Conservation (phyloP, 1,140 invertebrate genomes). For the Leptinotarsa defecta region DNA sequence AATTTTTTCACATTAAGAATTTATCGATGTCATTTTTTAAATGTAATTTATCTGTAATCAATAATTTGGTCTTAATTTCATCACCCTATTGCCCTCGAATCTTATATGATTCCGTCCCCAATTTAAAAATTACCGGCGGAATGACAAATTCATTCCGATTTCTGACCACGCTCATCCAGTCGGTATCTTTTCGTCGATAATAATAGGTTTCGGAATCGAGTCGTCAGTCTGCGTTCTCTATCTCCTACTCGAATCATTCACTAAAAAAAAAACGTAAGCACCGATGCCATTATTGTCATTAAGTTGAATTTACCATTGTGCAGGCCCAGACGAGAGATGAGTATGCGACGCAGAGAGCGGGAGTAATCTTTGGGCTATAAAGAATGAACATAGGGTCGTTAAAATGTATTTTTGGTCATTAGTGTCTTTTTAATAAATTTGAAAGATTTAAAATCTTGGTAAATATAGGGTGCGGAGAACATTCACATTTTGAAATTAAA, state of each 20-base stretch:
- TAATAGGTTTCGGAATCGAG: conserved; percentile 44
- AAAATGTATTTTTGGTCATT: conserved; percentile 40
- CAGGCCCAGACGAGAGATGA: not conserved
- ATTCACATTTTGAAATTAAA: conserved; percentile 11
- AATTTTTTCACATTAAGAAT: too few relatives aligned
- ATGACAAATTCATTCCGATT: conserved; percentile 47
- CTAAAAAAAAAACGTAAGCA: not conserved
- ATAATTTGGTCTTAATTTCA: not conserved
- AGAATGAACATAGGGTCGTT: conserved; percentile 24
- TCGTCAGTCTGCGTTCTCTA: conserved; percentile 23
- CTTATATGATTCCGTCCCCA: conserved; percentile 7
- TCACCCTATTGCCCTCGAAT: not conserved
- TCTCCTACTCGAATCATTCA: conserved; percentile 6
- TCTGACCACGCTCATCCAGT: conserved; percentile 35
- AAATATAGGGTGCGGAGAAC: conserved; percentile 8
- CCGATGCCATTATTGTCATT: conserved; percentile 37
- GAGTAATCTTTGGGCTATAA: conserved; percentile 16
- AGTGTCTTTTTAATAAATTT: conserved; percentile 27
- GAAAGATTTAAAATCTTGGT: conserved; percentile 1
- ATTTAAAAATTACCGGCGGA: conserved; percentile 35
- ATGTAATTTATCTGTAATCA: too few relatives aligned
- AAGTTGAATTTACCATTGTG: conserved; percentile 30
- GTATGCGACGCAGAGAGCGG: not conserved
- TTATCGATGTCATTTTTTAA: too few relatives aligned
- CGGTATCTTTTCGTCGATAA: conserved; percentile 44